These are phyloP conservation scores for Cliona cf. orientalis DNA, from an alignment of 37 sponge, comb jelly and placozoan species.

Conservation along the genomic window DNA sequence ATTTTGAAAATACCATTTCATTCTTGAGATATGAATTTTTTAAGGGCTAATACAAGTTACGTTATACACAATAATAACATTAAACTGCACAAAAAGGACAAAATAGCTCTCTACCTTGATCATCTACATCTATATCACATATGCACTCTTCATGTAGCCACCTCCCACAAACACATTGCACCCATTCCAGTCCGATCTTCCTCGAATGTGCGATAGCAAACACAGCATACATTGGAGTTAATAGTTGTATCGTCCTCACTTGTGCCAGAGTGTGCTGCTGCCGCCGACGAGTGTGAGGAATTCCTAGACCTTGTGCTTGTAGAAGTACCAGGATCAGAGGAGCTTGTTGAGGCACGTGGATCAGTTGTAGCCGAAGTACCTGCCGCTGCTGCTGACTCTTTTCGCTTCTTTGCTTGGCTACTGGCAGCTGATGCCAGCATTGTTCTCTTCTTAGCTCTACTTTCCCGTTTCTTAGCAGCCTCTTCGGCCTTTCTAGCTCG, in stretches of 20 bases:
- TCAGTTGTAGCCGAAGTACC: background rate
- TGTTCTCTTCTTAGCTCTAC: no score
- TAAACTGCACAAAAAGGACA: no score
- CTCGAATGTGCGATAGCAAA: background rate
- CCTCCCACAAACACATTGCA: slow-evolving; percentile 9
- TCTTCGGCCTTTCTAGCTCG: no score
- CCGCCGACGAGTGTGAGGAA: background rate
- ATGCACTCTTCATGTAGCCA: slow-evolving; percentile 38
- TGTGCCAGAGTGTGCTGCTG: background rate
- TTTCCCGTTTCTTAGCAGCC: no score
- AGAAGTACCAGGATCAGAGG: background rate
- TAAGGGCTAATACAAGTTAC: background rate
- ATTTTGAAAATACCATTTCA: background rate
- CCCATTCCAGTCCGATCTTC: slow-evolving; percentile 31
- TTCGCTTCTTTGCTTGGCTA: background rate
- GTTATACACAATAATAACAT: no score
- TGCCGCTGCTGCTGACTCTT: background rate
- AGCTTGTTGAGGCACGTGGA: background rate
- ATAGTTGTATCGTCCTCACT: background rate
- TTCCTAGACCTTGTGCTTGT: background rate
- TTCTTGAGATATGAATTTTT: background rate
- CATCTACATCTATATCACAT: background rate
- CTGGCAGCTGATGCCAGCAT: no score
- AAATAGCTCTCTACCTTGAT: no score
- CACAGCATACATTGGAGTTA: background rate